phyloP scores from a whole-genome alignment of 1,140 invertebrate genomes.

The Drosophila auraria region DNA sequence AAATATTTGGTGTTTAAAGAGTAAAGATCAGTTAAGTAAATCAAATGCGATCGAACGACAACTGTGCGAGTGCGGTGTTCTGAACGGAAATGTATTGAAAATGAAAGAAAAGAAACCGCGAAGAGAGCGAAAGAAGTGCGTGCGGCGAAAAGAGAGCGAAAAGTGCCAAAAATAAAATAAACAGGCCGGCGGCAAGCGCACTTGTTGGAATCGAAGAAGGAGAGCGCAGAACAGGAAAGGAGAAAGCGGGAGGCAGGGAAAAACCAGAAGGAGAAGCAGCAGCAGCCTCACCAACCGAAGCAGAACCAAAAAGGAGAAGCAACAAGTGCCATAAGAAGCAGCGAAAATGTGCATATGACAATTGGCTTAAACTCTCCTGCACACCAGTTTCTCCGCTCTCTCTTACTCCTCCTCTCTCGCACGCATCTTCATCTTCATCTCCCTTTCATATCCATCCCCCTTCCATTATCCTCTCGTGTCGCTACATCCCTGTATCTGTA shows the following conservation, averaged over 20 bases:
- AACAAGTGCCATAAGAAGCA: constrained; percentile 38
- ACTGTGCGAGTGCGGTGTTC: constrained; percentile 10
- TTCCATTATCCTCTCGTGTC: constrained; percentile 1
- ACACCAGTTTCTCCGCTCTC: constrained; percentile 48
- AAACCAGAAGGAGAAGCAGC: constrained; percentile 6
- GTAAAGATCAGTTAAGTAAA: constrained; percentile 11
- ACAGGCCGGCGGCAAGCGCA: constrained; percentile 22
- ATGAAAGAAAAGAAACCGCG: constrained; percentile 47
- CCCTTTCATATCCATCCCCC: background rate
- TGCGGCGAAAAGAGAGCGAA: constrained; percentile 34
- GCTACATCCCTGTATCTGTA: background rate
- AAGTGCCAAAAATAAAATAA: constrained; percentile 48
- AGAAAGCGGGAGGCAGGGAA: constrained; percentile 9
- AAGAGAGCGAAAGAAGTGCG: constrained; percentile 49
- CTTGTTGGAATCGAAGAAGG: constrained; percentile 32
- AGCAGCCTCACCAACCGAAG: background rate
- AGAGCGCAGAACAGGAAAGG: constrained; percentile 4
- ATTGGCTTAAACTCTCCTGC: constrained; percentile 25
- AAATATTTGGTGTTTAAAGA: constrained; percentile 13
- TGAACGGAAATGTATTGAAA: constrained; percentile 40
- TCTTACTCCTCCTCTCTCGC: constrained; percentile 7
- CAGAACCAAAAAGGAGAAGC: constrained; percentile 15
- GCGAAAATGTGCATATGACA: constrained; percentile 70
- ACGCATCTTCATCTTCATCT: background rate
- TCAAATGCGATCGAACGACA: constrained; percentile 1